Conservation (phyloP, 2,797 vertebrate species). For the Sebastes iracundus region DNA sequence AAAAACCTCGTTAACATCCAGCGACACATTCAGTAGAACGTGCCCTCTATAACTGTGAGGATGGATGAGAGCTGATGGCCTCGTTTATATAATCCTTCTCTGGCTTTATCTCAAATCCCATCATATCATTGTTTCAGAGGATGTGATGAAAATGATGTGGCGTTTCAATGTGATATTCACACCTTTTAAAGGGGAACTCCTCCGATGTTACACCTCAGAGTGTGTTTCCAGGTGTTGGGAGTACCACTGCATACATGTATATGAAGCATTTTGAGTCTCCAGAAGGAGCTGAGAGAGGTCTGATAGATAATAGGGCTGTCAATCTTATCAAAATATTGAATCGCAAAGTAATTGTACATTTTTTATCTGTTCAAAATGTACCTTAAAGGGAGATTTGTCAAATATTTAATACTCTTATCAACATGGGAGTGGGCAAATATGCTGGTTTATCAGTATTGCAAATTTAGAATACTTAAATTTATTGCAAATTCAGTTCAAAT, state of each 20-base stretch:
- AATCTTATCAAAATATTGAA: too few relatives aligned
- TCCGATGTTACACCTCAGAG: background rate
- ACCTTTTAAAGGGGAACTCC: background rate
- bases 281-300: too few relatives aligned
- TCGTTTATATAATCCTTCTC: background rate
- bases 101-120: conserved; percentile 4
- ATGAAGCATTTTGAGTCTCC: background rate
- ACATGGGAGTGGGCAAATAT: too few relatives aligned
- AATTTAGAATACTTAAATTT: too few relatives aligned
- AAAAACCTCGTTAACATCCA: background rate
- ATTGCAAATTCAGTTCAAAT: too few relatives aligned
- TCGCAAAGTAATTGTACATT: too few relatives aligned
- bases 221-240: background rate
- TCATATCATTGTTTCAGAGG: conserved; percentile 5
- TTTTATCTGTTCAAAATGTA: too few relatives aligned
- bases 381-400: too few relatives aligned
- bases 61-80: background rate
- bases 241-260: background rate
- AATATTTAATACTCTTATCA: too few relatives aligned
- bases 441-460: too few relatives aligned
- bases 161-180: background rate
- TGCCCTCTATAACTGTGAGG: background rate
- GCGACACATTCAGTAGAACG: background rate
- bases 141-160: background rate
- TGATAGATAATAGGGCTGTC: too few relatives aligned